Evolutionary conservation across 2,888 invertebrate genomes (phyloP).

Genomic region (Ferdinandea cuprea): DNA sequence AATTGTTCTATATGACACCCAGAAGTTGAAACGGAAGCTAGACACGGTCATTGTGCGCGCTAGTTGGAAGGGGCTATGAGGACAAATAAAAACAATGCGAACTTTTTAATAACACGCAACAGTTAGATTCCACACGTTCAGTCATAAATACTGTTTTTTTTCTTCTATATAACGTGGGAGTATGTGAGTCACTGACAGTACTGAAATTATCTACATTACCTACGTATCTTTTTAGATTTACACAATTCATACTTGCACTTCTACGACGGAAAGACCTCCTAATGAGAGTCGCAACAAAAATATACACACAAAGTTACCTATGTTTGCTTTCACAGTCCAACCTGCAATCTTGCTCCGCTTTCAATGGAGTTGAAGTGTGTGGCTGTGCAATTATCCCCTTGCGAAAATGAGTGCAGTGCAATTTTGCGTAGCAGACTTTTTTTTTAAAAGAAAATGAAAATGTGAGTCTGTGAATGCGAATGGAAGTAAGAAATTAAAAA

Average conservation of each 20-base stretch:
- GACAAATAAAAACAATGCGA: constrained; percentile 30
- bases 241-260: neutral
- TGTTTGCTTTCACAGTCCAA: neutral
- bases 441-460: constrained; percentile 9
- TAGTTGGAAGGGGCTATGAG: too few relatives aligned
- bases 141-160: too few relatives aligned
- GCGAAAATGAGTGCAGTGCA: neutral
- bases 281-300: constrained; percentile 6
- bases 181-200: constrained; percentile 20
- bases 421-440: constrained; percentile 24
- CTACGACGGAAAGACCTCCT: neutral
- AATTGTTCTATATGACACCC: constrained; percentile 48
- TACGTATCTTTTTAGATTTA: neutral
- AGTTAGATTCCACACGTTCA: constrained; percentile 35
- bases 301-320: neutral
- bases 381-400: constrained; percentile 55
- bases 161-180: neutral
- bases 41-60: constrained; percentile 31
- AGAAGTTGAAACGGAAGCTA: constrained; percentile 52
- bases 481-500: constrained; percentile 19
- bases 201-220: constrained; percentile 7
- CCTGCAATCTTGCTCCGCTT: constrained; percentile 18
- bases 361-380: constrained; percentile 42
- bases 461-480: constrained; percentile 37
- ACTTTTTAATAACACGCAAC: constrained; percentile 68